phyloP scores from a whole-genome alignment of 1,140 invertebrate genomes.

The Tribolium castaneum region DNA sequence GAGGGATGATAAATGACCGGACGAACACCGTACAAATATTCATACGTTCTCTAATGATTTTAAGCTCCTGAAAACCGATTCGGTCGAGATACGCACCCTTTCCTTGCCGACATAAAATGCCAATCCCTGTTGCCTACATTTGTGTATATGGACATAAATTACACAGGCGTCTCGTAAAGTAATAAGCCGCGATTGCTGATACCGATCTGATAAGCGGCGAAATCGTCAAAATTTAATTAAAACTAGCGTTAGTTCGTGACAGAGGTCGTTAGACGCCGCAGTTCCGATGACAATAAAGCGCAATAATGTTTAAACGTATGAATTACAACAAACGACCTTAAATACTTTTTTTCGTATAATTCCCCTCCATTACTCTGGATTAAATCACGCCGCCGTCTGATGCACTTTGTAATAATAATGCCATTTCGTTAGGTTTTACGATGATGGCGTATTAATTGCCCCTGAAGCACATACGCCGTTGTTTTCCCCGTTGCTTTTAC shows the following conservation, averaged over 20 bases:
- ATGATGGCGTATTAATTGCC: constrained; percentile 17
- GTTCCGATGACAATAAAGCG: neutral
- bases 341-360: no score
- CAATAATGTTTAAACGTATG: neutral
- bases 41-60: constrained; percentile 27
- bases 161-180: neutral
- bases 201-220: neutral
- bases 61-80: constrained; percentile 24
- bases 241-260: constrained; percentile 8
- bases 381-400: no score
- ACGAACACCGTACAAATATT: constrained; percentile 27
- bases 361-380: no score
- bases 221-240: constrained; percentile 32
- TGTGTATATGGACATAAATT: constrained; percentile 13
- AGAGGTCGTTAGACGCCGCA: neutral
- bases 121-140: neutral
- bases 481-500: neutral
- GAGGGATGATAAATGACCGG: constrained; percentile 19
- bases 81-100: neutral
- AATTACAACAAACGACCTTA: no score
- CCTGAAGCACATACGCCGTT: neutral
- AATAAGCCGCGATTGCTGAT: constrained; percentile 17
- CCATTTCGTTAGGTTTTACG: neutral
- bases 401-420: no score
- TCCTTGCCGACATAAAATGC: neutral